Conservation (phyloP, 2,888 invertebrate species). For the Trachelus stipa region DNA sequence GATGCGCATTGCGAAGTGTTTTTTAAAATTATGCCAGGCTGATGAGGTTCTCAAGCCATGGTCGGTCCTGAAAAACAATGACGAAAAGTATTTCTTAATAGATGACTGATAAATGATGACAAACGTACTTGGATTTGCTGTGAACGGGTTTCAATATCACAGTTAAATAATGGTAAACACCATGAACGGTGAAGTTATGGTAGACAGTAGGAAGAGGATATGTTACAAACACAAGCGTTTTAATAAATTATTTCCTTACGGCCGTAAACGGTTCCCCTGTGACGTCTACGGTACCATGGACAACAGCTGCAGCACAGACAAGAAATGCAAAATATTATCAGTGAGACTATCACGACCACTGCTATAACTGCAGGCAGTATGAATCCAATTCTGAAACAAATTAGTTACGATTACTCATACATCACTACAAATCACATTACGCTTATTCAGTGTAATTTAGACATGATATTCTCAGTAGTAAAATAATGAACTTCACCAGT, state of each 20-base stretch:
- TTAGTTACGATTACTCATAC: background rate
- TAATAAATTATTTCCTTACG: conserved; percentile 44
- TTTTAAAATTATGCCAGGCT: background rate
- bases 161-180: background rate
- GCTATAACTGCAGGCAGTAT: conserved; percentile 32
- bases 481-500: no score
- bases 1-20: background rate
- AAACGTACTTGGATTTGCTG: conserved; percentile 20
- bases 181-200: background rate
- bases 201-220: conserved; percentile 3
- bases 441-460: background rate
- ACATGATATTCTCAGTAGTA: background rate
- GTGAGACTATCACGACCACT: conserved; percentile 29
- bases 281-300: conserved; percentile 57
- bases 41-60: conserved; percentile 38
- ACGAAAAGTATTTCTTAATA: background rate
- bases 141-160: background rate
- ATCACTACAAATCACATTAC: background rate
- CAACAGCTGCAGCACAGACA: conserved; percentile 61
- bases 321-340: conserved; percentile 47
- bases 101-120: conserved; percentile 10
- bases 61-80: conserved; percentile 46
- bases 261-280: conserved; percentile 57
- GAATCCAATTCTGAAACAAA: conserved; percentile 39
- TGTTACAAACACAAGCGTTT: conserved; percentile 15